A percentile compares a stretch with the other conserved stretches of the same genome.
Evolutionary conservation across 2,797 vertebrate genomes (phyloP).

Genomic region (Poeciliopsis presidionis): DNA sequence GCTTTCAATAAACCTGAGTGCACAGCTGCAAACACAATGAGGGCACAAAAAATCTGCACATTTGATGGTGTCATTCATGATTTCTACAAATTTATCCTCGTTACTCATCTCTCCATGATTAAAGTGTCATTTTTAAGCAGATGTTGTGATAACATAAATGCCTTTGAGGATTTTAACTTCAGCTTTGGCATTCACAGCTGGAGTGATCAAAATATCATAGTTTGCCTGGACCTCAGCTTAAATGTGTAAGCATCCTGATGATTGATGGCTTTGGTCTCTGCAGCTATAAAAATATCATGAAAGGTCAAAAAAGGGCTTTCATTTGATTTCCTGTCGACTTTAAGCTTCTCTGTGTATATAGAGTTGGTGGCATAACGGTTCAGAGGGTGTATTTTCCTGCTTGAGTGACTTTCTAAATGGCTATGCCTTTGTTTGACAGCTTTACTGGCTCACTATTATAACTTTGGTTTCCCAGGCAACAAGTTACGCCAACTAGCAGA

Average conservation of each 20-base stretch:
- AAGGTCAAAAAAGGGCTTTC: not conserved
- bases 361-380: not conserved
- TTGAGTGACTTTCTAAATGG: not conserved
- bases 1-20: not conserved
- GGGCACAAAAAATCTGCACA: not conserved
- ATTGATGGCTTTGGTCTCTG: not conserved
- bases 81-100: not conserved
- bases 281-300: not conserved
- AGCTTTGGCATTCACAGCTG: not conserved
- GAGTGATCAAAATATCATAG: not conserved
- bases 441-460: not conserved
- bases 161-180: not conserved
- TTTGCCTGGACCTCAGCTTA: not conserved
- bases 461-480: constrained; percentile 11
- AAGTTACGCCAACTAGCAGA: constrained; percentile 2
- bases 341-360: not conserved
- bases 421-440: not conserved
- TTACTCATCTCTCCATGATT: not conserved
- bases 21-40: constrained; percentile 2
- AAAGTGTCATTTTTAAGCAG: not conserved
- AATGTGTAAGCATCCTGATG: not conserved
- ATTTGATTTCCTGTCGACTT: not conserved
- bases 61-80: not conserved
- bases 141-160: not conserved
- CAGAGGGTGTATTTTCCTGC: constrained; percentile 14